Conservation (phyloP, 92 coral and sea anemone genomes). For the Heliopora coerulea region DNA sequence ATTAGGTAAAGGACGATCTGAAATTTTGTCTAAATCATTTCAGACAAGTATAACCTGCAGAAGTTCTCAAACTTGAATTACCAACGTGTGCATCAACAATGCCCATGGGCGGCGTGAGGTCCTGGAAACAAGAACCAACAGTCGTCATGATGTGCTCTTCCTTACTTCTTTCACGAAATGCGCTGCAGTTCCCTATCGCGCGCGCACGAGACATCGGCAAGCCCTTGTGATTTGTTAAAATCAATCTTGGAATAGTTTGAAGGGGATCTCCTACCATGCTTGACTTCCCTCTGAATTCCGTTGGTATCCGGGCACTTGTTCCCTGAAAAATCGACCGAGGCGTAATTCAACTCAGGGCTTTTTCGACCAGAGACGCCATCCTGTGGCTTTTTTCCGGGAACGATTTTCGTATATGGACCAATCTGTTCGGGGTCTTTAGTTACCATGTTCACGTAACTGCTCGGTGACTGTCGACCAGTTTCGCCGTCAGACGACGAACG, state of each 20-base stretch:
- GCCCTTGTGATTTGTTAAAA: slow-evolving; percentile 80
- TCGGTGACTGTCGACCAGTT: neutral
- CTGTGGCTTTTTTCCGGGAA: neutral
- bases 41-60: no score
- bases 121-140: no score
- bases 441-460: slow-evolving; percentile 13
- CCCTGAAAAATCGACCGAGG: slow-evolving; percentile 23
- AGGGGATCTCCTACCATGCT: neutral
- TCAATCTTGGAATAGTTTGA: slow-evolving; percentile 70
- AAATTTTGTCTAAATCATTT: no score
- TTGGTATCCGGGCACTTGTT: neutral
- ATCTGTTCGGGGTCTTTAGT: neutral
- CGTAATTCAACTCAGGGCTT: slow-evolving; percentile 18
- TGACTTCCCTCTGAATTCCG: neutral
- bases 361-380: neutral
- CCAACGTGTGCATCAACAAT: no score
- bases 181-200: slow-evolving; percentile 19
- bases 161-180: neutral
- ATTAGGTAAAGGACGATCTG: no score
- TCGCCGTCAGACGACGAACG: neutral
- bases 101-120: no score
- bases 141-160: no score
- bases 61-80: no score
- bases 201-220: slow-evolving; percentile 35
- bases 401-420: slow-evolving; percentile 1